These are phyloP conservation scores for Platalea minor DNA, from an alignment of 2,797 vertebrate species.

Conservation along the genomic window DNA sequence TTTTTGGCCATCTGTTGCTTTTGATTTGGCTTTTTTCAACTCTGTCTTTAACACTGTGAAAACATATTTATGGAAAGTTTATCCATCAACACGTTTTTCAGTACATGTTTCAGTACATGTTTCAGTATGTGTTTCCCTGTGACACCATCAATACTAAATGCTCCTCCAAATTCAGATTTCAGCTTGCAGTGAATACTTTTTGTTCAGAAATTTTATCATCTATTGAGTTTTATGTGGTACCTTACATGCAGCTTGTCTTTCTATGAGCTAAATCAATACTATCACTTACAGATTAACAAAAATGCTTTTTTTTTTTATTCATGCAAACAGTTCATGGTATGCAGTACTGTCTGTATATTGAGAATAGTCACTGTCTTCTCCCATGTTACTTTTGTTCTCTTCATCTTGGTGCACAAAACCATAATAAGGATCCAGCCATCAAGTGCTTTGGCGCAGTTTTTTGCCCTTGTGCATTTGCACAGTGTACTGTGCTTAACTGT, in stretches of 20 bases:
- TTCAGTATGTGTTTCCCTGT: not conserved
- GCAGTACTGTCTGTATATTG: not conserved
- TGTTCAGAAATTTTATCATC: not conserved
- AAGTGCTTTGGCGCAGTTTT: not conserved
- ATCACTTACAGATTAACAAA: not conserved
- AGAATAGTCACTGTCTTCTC: not conserved
- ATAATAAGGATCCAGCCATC: not conserved
- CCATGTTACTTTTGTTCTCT: not conserved
- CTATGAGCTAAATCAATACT: not conserved
- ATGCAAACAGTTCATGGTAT: not conserved
- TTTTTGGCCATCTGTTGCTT: constrained; percentile 46
- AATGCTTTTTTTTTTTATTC: not conserved
- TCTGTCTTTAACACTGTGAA: not conserved
- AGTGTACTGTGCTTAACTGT: not conserved
- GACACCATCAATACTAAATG: not conserved
- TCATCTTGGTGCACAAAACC: not conserved
- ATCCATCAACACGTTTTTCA: not conserved
- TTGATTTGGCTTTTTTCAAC: constrained; percentile 16
- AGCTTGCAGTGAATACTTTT: not conserved
- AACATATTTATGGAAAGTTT: constrained; percentile 24
- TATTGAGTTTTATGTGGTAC: not conserved
- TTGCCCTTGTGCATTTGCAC: not conserved
- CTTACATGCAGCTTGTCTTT: not conserved
- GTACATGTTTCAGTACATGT: not conserved
- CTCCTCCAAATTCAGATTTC: not conserved